These are phyloP conservation scores for Copsychus sechellarum DNA, from an alignment of 2,113 vertebrate species.

Conservation along the genomic window DNA sequence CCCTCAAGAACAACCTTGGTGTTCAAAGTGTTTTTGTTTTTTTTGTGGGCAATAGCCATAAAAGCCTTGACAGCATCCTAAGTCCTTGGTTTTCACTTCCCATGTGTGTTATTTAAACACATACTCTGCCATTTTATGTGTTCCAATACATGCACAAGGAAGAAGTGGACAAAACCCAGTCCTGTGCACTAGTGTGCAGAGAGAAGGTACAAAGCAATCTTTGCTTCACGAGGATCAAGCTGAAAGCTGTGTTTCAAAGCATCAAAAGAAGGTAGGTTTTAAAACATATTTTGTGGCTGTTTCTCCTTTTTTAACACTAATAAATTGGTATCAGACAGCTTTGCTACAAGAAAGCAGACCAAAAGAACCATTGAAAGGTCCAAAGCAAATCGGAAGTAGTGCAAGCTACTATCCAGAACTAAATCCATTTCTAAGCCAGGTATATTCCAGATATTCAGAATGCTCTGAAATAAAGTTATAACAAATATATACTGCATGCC, in stretches of 20 bases:
- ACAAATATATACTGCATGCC: neutral
- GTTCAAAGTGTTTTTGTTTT: neutral
- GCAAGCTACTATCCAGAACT: neutral
- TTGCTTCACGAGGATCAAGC: neutral
- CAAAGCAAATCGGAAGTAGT: neutral
- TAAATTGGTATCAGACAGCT: conserved; percentile 43
- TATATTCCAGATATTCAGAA: neutral
- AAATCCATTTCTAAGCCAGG: neutral
- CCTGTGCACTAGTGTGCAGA: neutral
- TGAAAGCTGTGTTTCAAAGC: neutral
- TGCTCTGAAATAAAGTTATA: neutral
- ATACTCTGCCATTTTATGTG: neutral
- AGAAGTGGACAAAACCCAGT: neutral
- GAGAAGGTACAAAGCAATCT: neutral
- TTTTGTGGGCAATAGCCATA: neutral
- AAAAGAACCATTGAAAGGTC: neutral
- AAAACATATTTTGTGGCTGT: conserved; percentile 15
- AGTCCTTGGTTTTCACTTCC: neutral
- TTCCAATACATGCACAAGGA: neutral
- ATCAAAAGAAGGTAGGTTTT: neutral
- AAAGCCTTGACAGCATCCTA: neutral
- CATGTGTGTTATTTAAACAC: neutral
- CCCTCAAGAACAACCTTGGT: neutral
- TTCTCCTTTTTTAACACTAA: conserved; percentile 10
- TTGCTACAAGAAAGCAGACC: conserved; percentile 36